These are phyloP conservation scores for Diarsia mendica DNA, from an alignment of 2,888 invertebrate species.

Conservation along the genomic window DNA sequence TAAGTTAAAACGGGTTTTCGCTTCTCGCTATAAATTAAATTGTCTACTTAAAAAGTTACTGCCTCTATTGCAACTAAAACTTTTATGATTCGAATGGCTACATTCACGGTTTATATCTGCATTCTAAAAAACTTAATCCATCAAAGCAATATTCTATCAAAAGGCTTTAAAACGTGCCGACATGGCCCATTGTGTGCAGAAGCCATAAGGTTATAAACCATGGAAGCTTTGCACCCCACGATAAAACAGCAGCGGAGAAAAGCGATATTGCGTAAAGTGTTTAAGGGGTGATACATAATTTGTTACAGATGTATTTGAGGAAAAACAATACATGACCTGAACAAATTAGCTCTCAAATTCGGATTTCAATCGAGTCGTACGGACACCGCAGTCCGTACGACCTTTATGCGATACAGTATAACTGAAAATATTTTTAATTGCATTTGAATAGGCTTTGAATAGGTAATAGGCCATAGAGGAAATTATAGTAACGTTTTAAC, in stretches of 20 bases:
- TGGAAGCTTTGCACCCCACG: constrained; percentile 32
- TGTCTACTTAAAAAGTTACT: background rate
- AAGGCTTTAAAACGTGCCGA: constrained; percentile 11
- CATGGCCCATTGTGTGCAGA: constrained; percentile 23
- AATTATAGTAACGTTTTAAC: too few species aligned
- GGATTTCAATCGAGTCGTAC: background rate
- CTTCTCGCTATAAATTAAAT: background rate
- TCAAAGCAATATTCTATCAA: constrained; percentile 10
- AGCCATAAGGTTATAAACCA: constrained; percentile 44
- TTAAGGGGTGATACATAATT: background rate
- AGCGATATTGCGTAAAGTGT: constrained; percentile 38
- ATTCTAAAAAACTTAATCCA: background rate
- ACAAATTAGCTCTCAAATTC: background rate
- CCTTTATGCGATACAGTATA: too few species aligned
- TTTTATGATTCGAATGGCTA: constrained; percentile 8
- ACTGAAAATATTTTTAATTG: too few species aligned
- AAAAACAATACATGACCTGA: background rate
- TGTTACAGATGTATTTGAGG: background rate
- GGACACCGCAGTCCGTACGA: too few species aligned
- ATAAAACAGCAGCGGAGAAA: constrained; percentile 44
- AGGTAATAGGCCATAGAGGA: too few species aligned
- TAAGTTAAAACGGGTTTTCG: background rate
- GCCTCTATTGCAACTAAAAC: background rate
- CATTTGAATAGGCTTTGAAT: too few species aligned
- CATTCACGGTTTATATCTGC: background rate